Evolutionary conservation across 2,888 invertebrate species (phyloP).

Genomic region (Pasiphila rectangulata): DNA sequence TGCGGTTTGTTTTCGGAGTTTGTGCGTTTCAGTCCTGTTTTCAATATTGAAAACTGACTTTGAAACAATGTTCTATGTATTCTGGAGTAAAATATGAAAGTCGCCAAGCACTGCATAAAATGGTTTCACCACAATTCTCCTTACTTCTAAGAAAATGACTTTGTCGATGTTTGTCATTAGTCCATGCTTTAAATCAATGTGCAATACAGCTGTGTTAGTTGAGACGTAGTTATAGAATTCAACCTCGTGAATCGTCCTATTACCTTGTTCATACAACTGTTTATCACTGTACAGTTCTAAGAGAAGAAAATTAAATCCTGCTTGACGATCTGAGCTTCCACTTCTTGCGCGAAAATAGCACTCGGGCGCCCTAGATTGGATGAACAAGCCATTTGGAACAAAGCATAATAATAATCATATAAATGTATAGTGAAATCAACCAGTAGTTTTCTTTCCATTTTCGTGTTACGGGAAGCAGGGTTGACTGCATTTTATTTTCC

Average conservation of each 20-base stretch:
- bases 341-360: too few relatives aligned
- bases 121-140: conserved; percentile 16
- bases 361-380: too few relatives aligned
- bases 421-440: neutral
- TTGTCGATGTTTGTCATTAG: conserved; percentile 22
- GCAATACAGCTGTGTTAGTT: conserved; percentile 22
- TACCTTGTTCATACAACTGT: conserved; percentile 4
- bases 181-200: conserved; percentile 23
- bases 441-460: conserved; percentile 17
- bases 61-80: neutral
- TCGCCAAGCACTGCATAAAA: conserved; percentile 15
- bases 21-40: neutral
- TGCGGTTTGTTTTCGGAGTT: too few relatives aligned
- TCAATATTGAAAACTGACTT: neutral
- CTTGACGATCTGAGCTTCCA: too few relatives aligned
- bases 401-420: conserved; percentile 1
- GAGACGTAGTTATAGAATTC: conserved; percentile 19
- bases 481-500: conserved; percentile 39
- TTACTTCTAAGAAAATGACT: conserved; percentile 21
- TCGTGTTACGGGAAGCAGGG: conserved; percentile 48
- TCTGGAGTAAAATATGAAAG: neutral
- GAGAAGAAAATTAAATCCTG: too few relatives aligned
- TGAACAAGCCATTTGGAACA: neutral
- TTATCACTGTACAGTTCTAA: too few relatives aligned
- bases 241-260: conserved; percentile 6